These are phyloP conservation scores for Solea solea DNA, from an alignment of 2,113 vertebrate genomes.

Conservation along the genomic window DNA sequence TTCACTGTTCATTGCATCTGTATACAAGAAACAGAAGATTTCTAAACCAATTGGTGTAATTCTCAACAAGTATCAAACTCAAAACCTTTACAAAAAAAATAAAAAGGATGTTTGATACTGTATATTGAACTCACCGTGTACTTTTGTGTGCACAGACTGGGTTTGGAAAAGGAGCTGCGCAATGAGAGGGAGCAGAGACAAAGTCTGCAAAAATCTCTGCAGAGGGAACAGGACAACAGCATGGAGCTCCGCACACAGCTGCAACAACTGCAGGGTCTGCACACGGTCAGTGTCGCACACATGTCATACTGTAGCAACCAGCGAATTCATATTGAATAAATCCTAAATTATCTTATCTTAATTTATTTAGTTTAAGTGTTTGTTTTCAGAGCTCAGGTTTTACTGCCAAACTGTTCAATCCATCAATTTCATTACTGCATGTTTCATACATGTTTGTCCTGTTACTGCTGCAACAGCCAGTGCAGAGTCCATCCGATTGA, in stretches of 20 bases:
- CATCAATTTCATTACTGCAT: too few species aligned
- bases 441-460: too few species aligned
- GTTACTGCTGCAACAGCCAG: not conserved
- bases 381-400: too few species aligned
- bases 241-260: conserved; percentile 89
- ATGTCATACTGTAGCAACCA: too few species aligned
- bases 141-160: conserved; percentile 77
- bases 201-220: conserved; percentile 87
- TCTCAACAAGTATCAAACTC: too few species aligned
- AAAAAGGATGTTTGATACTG: not conserved
- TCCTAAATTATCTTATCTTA: too few species aligned
- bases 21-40: too few species aligned
- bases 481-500: not conserved
- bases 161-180: conserved; percentile 90
- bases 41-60: too few species aligned
- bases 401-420: too few species aligned
- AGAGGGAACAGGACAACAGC: conserved; percentile 89
- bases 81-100: too few species aligned
- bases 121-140: conserved; percentile 6
- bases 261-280: conserved; percentile 92
- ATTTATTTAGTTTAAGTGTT: too few species aligned
- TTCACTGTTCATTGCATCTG: too few species aligned
- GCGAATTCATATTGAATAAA: not conserved
- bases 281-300: conserved; percentile 70
- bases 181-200: conserved; percentile 92